Evolutionary conservation across 2,113 vertebrate species (phyloP), one percentile per base, ranked within the genome.

Genomic region (Marmota flaviventris): DNA sequence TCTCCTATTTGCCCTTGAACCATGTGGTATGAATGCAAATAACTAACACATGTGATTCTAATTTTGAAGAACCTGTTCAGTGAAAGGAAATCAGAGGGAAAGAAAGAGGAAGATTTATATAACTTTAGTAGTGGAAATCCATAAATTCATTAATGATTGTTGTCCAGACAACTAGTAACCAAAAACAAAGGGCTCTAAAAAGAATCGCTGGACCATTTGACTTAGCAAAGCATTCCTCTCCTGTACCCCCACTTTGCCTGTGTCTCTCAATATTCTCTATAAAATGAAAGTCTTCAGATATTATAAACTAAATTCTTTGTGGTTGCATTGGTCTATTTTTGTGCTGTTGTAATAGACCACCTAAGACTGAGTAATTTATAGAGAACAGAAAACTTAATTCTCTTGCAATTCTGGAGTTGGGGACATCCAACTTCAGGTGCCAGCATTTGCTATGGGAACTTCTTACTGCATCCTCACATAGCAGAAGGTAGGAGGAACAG

Each of bases 1-100:
- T 95, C 67, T 94, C 34, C 84, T 92, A 4, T 93, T 90, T 0
- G 87, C 61, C 96, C 95, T 97, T 97, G 94, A 95, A 95, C 27
- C 9, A 78, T 61, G 51, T 65, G 34, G 77, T 89, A n/a, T 70
- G 76, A 97, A 95, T 95, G 65, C 58, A 97, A 76, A 96, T 85
- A 90, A 72, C 65, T 73, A 88, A 87, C 2, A 8, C 0, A 27
- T 8, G 7, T 2, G 16, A 85, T 89, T 91, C 67, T 93, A 84
- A 90, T 96, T 95, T 84, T 48, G 77, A 88, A 84, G 61, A 87
- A 56, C 34, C 37, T 91, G 2, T 79, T 95, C 63, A 89, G 67
- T 11, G 86, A 86, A 70, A 90, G 27, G 37, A 39, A 93, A 85
- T 25, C 17, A 73, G n/a, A 69, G 67, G 24, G 37, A 76, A 78